phyloP scores from a whole-genome alignment of 2,113 vertebrate species.

The Myxocyprinus asiaticus region DNA sequence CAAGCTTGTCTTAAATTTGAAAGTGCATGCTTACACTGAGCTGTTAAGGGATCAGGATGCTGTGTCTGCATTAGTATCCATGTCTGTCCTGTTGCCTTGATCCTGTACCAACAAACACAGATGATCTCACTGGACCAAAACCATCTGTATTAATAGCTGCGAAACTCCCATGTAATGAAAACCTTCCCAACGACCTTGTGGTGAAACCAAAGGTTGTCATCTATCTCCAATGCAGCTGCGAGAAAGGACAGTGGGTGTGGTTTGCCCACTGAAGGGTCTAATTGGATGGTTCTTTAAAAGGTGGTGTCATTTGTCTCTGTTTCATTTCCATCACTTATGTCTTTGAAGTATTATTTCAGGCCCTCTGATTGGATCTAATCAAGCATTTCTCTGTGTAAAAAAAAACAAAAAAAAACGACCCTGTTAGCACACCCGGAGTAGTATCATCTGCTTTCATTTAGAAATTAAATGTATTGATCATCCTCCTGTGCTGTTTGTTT shows the following conservation, averaged over 20 bases:
- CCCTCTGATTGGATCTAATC: conserved; percentile 41
- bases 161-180: conserved; percentile 38
- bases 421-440: not conserved
- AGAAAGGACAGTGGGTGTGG: conserved; percentile 25
- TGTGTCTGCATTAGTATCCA: conserved; percentile 16
- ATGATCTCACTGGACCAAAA: conserved; percentile 23
- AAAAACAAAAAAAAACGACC: conserved; percentile 2
- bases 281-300: not conserved
- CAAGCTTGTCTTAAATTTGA: conserved; percentile 6
- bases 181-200: conserved; percentile 35
- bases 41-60: conserved; percentile 8
- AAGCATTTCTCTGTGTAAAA: conserved; percentile 24
- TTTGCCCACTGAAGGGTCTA: conserved; percentile 18
- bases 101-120: conserved; percentile 24
- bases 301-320: conserved; percentile 31
- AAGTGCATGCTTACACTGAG: not conserved
- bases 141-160: conserved; percentile 29
- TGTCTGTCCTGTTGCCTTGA: conserved; percentile 24
- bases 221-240: conserved; percentile 11
- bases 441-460: conserved; percentile 31
- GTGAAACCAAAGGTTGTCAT: conserved; percentile 12
- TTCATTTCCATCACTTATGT: conserved; percentile 35
- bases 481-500: conserved; percentile 40
- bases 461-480: conserved; percentile 23
- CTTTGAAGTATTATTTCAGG: conserved; percentile 44